These are phyloP conservation scores for Ranitomeya variabilis DNA, from an alignment of 2,113 vertebrate genomes.

Conservation along the genomic window DNA sequence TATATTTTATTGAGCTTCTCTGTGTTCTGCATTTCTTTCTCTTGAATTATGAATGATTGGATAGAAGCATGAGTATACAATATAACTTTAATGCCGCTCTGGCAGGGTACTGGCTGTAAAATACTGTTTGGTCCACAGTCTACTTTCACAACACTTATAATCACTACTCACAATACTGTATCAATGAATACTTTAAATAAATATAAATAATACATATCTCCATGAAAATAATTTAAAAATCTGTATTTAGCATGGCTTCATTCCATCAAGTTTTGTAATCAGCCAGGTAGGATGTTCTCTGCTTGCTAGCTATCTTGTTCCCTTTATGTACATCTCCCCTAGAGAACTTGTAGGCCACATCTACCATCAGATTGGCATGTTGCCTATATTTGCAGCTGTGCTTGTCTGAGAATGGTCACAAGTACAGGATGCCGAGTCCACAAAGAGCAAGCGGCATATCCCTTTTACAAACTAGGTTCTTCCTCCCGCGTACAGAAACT, in stretches of 20 bases:
- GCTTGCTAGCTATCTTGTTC: slow-evolving; percentile 41
- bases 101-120: not conserved
- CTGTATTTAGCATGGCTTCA: not conserved
- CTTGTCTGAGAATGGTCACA: slow-evolving; percentile 62
- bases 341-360: slow-evolving; percentile 33
- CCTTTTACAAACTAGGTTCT: slow-evolving; percentile 55
- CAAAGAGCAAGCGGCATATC: slow-evolving; percentile 45
- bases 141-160: not conserved
- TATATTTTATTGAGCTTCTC: too few species aligned
- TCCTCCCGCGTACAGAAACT: slow-evolving; percentile 21
- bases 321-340: slow-evolving; percentile 58
- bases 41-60: not conserved
- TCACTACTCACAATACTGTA: not conserved
- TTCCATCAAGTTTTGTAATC: slow-evolving; percentile 11
- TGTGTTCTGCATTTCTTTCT: too few species aligned
- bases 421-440: slow-evolving; percentile 45
- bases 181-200: slow-evolving; percentile 4
- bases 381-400: slow-evolving; percentile 62
- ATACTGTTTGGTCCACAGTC: not conserved
- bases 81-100: not conserved
- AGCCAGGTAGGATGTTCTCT: slow-evolving; percentile 5
- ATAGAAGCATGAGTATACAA: not conserved
- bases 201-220: slow-evolving; percentile 3
- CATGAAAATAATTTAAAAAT: not conserved
- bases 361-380: slow-evolving; percentile 59